Evolutionary conservation across 1,140 invertebrate species (phyloP), one percentile per base, ranked within the genome.

Genomic region (Calliopsis andreniformis): DNA sequence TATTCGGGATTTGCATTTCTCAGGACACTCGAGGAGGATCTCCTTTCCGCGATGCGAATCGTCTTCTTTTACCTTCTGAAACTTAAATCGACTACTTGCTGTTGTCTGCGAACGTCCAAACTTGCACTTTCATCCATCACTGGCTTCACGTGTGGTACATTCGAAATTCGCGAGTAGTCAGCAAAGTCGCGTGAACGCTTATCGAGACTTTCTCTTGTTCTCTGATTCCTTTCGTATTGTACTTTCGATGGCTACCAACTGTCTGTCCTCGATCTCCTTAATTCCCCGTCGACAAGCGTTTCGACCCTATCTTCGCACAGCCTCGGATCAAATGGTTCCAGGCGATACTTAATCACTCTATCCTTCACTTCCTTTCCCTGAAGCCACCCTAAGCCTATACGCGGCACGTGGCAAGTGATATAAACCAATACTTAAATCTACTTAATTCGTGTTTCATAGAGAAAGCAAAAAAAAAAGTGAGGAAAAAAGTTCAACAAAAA

Each of bases 351-450:
- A 12, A 25, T 61, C 30, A 42, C 45, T 43, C 63, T 64, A 12
- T 66, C 56, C 58, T 78, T 84, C 62, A 1, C 66, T 53, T 43
- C 43, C 42, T 76, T 82, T 79, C 86, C 51, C 83, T 85, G 80
- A 81, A 83, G 87, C 89, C 88, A 90, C 90, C 89, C 87, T 90
- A 88, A 88, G 88, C 88, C 87, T 82, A 68, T 70, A 43, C 61
- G 49, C 61, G 84, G 87, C 88, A 91, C 79, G 89, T 91, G 91
- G 89, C 90, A 91, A 88, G 89, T 92, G 90, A 91, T 91, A 90
- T 85, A 75, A 87, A 85, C 47, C 35, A 56, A 68, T 64, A 86
- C 59, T 82, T 82, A 77, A 77, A 79, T 83, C 82, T 86, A 86
- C 70, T 87, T 76, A 68, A 89, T 90, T 87, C 83, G 80, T 85